Conservation (phyloP, 2,797 vertebrate species). For the Pitangus sulphuratus region DNA sequence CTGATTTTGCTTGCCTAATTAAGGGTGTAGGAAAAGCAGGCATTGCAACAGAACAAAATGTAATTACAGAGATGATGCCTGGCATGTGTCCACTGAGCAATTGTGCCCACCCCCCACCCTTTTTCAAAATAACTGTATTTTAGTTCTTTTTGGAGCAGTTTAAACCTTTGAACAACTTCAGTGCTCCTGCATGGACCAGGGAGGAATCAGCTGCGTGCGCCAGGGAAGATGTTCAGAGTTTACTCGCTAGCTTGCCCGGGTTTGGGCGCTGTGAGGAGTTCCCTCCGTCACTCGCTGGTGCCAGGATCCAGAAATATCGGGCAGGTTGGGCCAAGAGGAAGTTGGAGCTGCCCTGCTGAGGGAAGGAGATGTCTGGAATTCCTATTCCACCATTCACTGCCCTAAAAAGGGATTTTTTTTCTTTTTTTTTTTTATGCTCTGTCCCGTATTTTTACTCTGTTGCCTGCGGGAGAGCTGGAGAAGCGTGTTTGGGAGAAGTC, state of each 20-base stretch:
- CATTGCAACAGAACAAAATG: constrained; percentile 50
- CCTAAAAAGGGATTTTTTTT: neutral
- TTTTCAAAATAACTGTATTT: constrained; percentile 1
- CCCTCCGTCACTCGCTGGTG: neutral
- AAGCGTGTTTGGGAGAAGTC: constrained; percentile 31
- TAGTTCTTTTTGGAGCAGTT: constrained; percentile 11
- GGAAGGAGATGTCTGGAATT: constrained; percentile 41
- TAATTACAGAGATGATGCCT: constrained; percentile 48
- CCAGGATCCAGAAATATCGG: constrained; percentile 42
- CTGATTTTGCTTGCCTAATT: constrained; percentile 49
- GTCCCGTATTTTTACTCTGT: constrained; percentile 50
- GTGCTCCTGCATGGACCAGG: neutral
- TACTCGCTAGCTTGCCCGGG: neutral
- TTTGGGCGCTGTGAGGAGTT: neutral
- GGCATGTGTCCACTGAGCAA: constrained; percentile 45
- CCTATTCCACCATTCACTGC: neutral
- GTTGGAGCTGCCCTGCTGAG: constrained; percentile 52
- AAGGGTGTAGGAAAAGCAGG: constrained; percentile 58
- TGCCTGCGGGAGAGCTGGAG: constrained; percentile 45
- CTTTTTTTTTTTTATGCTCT: neutral
- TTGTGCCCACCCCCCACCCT: neutral
- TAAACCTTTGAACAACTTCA: neutral
- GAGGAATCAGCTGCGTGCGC: neutral
- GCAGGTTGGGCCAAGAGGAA: constrained; percentile 60
- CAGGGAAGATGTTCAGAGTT: constrained; percentile 32